Conservation (phyloP, 2,797 vertebrate species). For the Pantherophis vulpinus region DNA sequence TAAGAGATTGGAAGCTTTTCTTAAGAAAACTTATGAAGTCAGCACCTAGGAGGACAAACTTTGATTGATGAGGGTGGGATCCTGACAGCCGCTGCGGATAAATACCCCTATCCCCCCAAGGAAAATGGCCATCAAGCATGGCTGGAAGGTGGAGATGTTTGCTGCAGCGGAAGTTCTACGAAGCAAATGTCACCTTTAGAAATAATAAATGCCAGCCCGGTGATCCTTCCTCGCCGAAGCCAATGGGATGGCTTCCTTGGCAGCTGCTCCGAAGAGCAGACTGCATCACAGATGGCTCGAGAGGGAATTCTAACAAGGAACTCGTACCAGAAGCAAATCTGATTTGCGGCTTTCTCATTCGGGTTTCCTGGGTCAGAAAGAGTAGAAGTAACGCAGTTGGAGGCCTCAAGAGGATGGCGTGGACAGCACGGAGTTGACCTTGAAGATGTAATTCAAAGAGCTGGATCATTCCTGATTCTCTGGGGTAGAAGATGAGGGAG, state of each 20-base stretch:
- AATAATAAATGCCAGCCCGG: rapidly evolving
- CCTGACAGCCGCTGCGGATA: slow-evolving; percentile 12
- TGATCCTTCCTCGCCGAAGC: neutral
- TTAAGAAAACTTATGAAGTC: neutral
- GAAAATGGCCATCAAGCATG: neutral
- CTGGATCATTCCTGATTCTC: neutral
- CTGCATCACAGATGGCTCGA: neutral
- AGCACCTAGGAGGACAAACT: neutral
- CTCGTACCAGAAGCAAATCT: neutral
- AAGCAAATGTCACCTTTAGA: slow-evolving; percentile 10
- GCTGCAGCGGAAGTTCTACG: neutral
- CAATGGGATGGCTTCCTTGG: neutral
- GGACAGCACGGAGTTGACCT: neutral
- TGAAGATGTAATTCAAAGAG: neutral
- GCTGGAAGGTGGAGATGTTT: rapidly evolving
- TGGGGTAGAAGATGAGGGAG: neutral
- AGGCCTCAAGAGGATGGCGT: neutral
- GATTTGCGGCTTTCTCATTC: neutral
- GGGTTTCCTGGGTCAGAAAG: neutral
- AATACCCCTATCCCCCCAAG: neutral
- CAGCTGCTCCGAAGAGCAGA: neutral
- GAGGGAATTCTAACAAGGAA: neutral
- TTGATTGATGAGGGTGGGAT: neutral
- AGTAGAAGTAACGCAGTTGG: neutral
- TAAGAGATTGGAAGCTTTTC: slow-evolving; percentile 16